Evolutionary conservation across 2,113 vertebrate genomes (phyloP).

Genomic region (Syngnathoides biaculeatus): DNA sequence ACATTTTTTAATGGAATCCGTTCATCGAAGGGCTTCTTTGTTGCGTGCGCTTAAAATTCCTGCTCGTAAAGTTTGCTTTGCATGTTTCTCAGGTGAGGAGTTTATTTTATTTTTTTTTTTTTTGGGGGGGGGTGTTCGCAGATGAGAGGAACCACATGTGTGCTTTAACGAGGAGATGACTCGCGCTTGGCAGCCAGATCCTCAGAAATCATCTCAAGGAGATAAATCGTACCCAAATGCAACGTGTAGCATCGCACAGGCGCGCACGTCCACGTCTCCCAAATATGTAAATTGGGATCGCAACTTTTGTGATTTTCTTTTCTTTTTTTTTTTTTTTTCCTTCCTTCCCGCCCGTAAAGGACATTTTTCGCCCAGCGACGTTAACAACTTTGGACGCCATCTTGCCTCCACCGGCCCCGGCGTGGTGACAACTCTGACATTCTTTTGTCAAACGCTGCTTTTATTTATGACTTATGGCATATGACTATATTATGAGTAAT

Average conservation of each 20-base stretch:
- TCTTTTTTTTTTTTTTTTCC: not conserved
- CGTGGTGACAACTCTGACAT: not conserved
- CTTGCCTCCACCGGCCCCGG: not conserved
- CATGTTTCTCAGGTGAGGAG: slow-evolving; percentile 6
- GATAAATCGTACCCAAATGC: not conserved
- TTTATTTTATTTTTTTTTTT: not conserved
- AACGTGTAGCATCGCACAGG: not conserved
- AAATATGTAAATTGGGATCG: not conserved
- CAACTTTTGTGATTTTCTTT: not conserved
- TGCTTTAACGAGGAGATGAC: slow-evolving; percentile 1
- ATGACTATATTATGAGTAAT: not conserved
- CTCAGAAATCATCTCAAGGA: not conserved
- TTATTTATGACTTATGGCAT: not conserved
- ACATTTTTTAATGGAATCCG: not conserved
- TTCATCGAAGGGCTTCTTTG: not conserved
- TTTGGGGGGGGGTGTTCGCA: too few relatives aligned
- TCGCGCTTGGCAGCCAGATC: not conserved
- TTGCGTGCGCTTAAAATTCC: not conserved
- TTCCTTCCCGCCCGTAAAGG: not conserved
- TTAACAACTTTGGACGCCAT: not conserved
- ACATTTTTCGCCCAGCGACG: not conserved
- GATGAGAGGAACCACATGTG: not conserved
- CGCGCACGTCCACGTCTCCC: not conserved
- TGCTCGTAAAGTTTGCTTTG: not conserved
- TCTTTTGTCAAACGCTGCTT: not conserved